A percentile compares a stretch with the other conserved stretches of the same genome.
Conservation (phyloP, 2,113 vertebrate species). For the Probosciger aterrimus region DNA sequence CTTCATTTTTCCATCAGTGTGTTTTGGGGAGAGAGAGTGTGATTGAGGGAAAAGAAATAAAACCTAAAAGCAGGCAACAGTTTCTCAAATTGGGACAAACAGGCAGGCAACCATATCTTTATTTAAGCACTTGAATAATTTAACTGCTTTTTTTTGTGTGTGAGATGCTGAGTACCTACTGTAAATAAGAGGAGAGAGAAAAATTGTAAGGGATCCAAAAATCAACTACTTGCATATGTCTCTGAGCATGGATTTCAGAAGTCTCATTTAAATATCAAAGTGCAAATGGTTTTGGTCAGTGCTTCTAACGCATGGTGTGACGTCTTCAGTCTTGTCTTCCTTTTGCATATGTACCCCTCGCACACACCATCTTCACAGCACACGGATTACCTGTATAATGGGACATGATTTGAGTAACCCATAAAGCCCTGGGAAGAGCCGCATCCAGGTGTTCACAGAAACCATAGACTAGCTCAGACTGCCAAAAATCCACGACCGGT, state of each 20-base stretch:
- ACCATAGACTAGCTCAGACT: background rate
- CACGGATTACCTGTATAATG: background rate
- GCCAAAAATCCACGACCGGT: background rate
- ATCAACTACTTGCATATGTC: constrained; percentile 34
- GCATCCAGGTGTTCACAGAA: background rate
- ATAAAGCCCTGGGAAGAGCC: background rate
- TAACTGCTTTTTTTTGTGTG: background rate
- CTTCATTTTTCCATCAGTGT: background rate
- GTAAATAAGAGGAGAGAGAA: background rate
- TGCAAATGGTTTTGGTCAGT: background rate
- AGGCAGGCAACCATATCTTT: background rate
- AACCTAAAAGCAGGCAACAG: background rate
- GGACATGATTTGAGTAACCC: background rate
- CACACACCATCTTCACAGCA: background rate
- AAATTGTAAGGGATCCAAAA: constrained; percentile 21
- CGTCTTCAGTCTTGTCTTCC: background rate
- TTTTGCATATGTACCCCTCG: background rate
- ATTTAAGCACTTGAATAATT: constrained; percentile 3
- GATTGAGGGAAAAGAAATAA: background rate
- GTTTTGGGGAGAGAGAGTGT: background rate
- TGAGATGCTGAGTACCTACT: background rate
- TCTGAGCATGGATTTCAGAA: background rate
- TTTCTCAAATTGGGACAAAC: background rate
- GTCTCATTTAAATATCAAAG: constrained; percentile 33
- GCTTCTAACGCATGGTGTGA: background rate